Conservation (phyloP, 2,797 vertebrate species). For the Valencia hispanica region DNA sequence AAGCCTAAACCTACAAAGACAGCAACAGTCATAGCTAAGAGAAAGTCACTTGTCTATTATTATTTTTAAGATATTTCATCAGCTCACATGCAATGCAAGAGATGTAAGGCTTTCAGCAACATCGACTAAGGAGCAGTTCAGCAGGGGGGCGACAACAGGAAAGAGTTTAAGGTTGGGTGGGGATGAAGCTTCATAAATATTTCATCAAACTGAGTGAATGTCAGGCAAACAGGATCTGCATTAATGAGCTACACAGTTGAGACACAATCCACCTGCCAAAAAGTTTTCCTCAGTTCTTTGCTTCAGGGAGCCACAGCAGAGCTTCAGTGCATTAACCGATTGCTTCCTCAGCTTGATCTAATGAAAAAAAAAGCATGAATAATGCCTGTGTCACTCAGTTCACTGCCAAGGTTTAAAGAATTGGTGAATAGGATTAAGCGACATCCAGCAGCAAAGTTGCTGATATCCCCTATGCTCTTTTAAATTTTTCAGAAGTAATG, state of each 20-base stretch:
- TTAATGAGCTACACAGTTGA: slow-evolving; percentile 60
- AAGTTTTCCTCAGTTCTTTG: slow-evolving; percentile 19
- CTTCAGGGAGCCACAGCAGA: neutral
- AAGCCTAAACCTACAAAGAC: slow-evolving; percentile 17
- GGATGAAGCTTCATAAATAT: slow-evolving; percentile 72
- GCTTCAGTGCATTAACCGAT: neutral
- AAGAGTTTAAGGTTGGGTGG: slow-evolving; percentile 28
- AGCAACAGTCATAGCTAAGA: slow-evolving; percentile 23
- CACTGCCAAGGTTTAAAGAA: slow-evolving; percentile 34
- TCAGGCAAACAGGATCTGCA: slow-evolving; percentile 60
- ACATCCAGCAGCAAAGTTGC: neutral
- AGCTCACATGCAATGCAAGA: slow-evolving; percentile 38
- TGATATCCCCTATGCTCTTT: neutral
- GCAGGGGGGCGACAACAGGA: slow-evolving; percentile 37
- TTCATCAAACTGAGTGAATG: slow-evolving; percentile 70
- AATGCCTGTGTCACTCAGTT: neutral
- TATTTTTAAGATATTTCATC: slow-evolving; percentile 46
- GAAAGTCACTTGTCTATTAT: slow-evolving; percentile 26
- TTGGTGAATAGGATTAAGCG: neutral
- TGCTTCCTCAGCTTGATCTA: slow-evolving; percentile 18
- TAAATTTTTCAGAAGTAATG: neutral
- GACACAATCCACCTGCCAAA: slow-evolving; percentile 40
- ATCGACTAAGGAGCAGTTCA: slow-evolving; percentile 33
- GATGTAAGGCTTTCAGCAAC: slow-evolving; percentile 51
- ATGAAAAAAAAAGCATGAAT: slow-evolving; percentile 17